Conservation (phyloP, 2,797 vertebrate species). For the Benthosema pterotum region DNA sequence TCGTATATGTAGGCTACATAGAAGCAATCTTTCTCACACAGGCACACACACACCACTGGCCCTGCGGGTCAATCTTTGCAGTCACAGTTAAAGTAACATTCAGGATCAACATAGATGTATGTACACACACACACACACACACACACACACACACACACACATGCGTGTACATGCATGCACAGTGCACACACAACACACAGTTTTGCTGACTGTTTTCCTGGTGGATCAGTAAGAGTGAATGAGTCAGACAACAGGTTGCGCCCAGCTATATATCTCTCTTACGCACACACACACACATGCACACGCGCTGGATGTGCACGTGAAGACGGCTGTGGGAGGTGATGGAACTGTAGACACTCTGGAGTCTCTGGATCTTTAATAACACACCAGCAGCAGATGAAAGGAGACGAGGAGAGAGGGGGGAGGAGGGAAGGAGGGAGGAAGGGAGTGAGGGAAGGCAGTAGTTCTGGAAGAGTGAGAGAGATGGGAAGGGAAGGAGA, state of each 20-base stretch:
- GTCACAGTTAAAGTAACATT: too few relatives aligned
- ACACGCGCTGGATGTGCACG: conserved; percentile 61
- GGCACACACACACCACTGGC: too few relatives aligned
- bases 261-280: conserved; percentile 46
- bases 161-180: too few relatives aligned
- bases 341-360: conserved; percentile 84
- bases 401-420: conserved; percentile 13
- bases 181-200: conserved; percentile 7
- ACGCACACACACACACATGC: conserved; percentile 21
- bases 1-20: too few relatives aligned
- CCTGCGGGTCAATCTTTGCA: too few relatives aligned
- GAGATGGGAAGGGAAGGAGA: neutral
- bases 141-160: neutral
- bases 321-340: conserved; percentile 78
- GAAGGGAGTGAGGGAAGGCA: neutral
- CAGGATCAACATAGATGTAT: too few relatives aligned
- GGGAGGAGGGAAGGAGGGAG: conserved; percentile 2
- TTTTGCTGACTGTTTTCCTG: conserved; percentile 50
- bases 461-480: conserved; percentile 2
- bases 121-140: too few relatives aligned
- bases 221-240: conserved; percentile 23
- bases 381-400: conserved; percentile 82
- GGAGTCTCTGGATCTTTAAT: conserved; percentile 88
- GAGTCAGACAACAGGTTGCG: conserved; percentile 63
- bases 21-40: too few relatives aligned